phyloP scores from a whole-genome alignment of 2,888 invertebrate species.

The Drosophila prostipennis region DNA sequence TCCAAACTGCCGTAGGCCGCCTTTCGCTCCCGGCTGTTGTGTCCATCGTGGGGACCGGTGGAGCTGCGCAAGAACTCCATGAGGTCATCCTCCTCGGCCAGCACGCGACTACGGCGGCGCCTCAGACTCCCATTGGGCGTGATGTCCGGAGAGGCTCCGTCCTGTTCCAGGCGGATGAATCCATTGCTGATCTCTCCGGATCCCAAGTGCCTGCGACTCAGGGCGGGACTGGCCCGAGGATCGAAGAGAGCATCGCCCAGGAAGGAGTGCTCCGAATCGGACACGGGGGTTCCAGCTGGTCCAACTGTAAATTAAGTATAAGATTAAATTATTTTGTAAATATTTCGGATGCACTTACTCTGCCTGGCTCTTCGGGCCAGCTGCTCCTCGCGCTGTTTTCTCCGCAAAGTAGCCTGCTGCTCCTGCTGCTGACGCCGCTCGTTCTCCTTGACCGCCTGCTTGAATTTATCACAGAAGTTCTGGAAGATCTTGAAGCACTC shows the following conservation, averaged over 20 bases:
- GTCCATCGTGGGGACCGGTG: conserved; percentile 88
- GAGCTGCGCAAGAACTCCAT: conserved; percentile 93
- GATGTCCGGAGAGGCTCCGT: conserved; percentile 87
- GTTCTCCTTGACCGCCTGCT: conserved; percentile 93
- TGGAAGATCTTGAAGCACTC: conserved; percentile 96
- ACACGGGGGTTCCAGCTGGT: conserved; percentile 89
- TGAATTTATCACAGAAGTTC: conserved; percentile 94
- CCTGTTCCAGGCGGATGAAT: conserved; percentile 77
- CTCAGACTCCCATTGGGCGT: conserved; percentile 95
- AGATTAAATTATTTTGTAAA: too few species aligned
- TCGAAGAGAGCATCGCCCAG: conserved; percentile 92
- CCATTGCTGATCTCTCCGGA: conserved; percentile 84
- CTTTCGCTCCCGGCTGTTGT: conserved; percentile 89
- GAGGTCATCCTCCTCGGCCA: conserved; percentile 93
- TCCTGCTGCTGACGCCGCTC: conserved; percentile 92
- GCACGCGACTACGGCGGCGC: conserved; percentile 91
- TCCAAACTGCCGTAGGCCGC: conserved; percentile 91
- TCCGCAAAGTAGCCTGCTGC: conserved; percentile 92
- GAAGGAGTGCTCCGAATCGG: conserved; percentile 89
- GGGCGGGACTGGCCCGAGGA: conserved; percentile 89
- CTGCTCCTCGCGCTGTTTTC: conserved; percentile 90
- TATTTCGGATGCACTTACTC: conserved; percentile 84
- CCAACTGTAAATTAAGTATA: conserved; percentile 84
- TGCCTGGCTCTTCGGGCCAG: conserved; percentile 87
- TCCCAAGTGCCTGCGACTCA: conserved; percentile 88